Base-by-base conservation (phyloP, 1,140 invertebrate species). In the Octopus bimaculoides region DNA sequence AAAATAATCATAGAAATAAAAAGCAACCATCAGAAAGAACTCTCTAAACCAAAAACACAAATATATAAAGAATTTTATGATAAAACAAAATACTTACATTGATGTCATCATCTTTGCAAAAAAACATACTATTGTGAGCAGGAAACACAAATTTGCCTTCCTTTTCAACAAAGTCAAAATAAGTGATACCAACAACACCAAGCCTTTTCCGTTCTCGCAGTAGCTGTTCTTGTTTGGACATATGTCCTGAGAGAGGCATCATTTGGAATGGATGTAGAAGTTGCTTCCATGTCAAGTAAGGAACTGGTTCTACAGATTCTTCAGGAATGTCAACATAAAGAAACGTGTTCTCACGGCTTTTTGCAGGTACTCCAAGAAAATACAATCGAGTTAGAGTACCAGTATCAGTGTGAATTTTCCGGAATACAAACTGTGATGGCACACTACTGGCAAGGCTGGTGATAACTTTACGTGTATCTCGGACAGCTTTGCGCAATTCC, bases 171-270 rank as follows among this genome's bases (percentile, higher is more conserved):
- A 97, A 91, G 87, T 98, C 96, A 87, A 97, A 99, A 12, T 95
- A 95, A 4, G 96, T 97, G 75, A 99, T 97, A 26, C 97, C 97
- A 93, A 95, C 97, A 1, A 95, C 95, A 0, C 95, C 93, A 10
- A 97, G 92, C 91, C 90, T 75, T 81, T 97, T 97, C 77, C 97
- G 91, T 88, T 99, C 97, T 91, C 95, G 94, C 78, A 97, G 91
- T 75, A 98, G 88, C 88, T 97, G 96, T 88, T 97, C 96, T 89
- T 98, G 97, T 81, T 94, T 95, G 52, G 87, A 91, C 75, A 93
- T 92, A 78, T 92, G 92, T 83, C 92, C 93, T 83, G 79, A 73
- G 76, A 74, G 75, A 1, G 75, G 78, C 12, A 83, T 89, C 85
- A 81, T 79, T 83, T 94, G 93, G 89, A 95, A 94, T 83, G 93